Percentiles rank a stretch among this genome's conserved stretches.
Conservation (phyloP, 2,888 invertebrate genomes). For the Eucriotettix oculatus region DNA sequence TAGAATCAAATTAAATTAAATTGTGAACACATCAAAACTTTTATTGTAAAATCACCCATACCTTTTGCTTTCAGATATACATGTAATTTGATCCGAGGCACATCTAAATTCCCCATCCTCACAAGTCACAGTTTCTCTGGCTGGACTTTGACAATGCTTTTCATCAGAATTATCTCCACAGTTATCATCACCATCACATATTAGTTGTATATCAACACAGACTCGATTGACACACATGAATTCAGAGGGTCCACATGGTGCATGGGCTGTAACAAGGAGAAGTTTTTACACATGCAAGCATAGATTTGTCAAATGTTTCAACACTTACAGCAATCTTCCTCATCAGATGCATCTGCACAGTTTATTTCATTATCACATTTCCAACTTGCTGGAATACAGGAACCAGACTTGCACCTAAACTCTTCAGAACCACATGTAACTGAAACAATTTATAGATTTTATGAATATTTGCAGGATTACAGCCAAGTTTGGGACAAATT, state of each 20-base stretch:
- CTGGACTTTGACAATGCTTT: constrained; percentile 5
- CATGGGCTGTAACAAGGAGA: background rate
- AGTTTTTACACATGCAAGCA: background rate
- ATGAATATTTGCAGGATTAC: background rate
- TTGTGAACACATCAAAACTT: background rate
- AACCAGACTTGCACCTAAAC: constrained; percentile 6
- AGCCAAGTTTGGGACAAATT: background rate
- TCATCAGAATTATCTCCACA: constrained; percentile 23
- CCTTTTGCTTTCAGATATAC: constrained; percentile 19
- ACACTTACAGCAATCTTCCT: constrained; percentile 25
- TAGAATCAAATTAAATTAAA: background rate
- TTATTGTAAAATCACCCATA: constrained; percentile 7
- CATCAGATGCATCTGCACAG: constrained; percentile 22
- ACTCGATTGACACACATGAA: constrained; percentile 33
- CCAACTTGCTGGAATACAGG: constrained; percentile 20
- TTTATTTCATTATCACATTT: constrained; percentile 26
- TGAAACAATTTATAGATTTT: background rate
- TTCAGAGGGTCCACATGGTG: constrained; percentile 28
- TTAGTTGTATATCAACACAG: constrained; percentile 34
- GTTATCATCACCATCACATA: constrained; percentile 39
- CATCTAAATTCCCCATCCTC: constrained; percentile 31
- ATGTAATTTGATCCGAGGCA: constrained; percentile 27
- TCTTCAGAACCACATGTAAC: constrained; percentile 2
- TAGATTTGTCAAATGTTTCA: background rate
- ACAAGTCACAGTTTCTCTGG: constrained; percentile 19